Evolutionary conservation across 2,113 vertebrate species (phyloP).

Genomic region (Pampusana beccarii): DNA sequence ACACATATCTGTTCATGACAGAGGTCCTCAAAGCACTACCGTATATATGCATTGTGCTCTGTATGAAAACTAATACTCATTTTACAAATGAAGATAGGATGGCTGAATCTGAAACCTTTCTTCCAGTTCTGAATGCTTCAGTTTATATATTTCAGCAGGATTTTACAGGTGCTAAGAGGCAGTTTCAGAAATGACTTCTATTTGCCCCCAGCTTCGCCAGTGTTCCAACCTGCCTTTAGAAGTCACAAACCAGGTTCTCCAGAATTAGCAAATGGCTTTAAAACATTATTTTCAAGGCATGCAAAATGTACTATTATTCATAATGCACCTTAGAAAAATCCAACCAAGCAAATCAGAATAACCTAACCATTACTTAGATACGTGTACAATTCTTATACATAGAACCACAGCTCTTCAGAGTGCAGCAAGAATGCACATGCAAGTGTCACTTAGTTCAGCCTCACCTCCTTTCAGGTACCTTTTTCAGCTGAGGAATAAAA

Average conservation of each 20-base stretch:
- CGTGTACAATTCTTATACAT: neutral
- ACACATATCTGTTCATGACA: neutral
- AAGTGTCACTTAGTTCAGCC: neutral
- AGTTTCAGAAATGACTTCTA: neutral
- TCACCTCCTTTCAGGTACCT: neutral
- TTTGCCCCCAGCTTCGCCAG: neutral
- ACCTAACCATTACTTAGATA: neutral
- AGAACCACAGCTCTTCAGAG: neutral
- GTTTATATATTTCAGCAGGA: neutral
- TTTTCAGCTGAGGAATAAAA: neutral
- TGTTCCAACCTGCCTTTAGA: neutral
- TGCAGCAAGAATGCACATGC: neutral
- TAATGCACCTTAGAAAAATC: neutral
- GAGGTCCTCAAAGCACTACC: neutral
- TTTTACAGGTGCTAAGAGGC: neutral
- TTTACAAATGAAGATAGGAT: neutral
- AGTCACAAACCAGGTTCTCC: neutral
- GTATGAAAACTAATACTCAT: neutral
- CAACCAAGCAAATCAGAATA: neutral
- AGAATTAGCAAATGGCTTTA: neutral
- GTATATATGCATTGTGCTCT: accelerated
- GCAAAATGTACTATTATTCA: neutral
- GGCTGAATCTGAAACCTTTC: neutral
- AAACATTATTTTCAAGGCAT: neutral
- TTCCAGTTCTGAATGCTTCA: neutral